A percentile compares a stretch with the other conserved stretches of the same genome.
phyloP scores from a whole-genome alignment of 2,797 vertebrate genomes.

The Cossypha polioptera region DNA sequence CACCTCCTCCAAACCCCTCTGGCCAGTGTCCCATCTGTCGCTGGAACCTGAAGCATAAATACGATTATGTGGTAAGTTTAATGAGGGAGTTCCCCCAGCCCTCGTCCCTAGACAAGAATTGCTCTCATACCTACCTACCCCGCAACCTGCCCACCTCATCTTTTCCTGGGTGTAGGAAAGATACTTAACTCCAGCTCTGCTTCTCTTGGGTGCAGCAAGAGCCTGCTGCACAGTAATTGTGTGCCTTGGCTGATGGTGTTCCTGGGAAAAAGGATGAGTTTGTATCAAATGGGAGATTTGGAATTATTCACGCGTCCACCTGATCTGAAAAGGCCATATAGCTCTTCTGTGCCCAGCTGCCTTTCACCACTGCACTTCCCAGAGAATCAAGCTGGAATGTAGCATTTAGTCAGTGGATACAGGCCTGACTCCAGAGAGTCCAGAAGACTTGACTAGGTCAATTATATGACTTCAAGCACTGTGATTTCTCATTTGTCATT shows the following conservation, averaged over 20 bases:
- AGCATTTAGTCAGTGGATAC: not conserved
- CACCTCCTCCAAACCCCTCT: slow-evolving; percentile 86
- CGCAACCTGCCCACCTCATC: fast-evolving
- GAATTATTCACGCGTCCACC: not conserved
- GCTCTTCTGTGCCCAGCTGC: not conserved
- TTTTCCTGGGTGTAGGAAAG: not conserved
- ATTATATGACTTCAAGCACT: not conserved
- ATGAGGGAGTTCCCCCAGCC: not conserved
- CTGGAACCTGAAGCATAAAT: slow-evolving; percentile 96
- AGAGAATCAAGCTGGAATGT: not conserved
- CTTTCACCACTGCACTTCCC: not conserved
- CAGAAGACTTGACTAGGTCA: not conserved
- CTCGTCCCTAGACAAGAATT: not conserved
- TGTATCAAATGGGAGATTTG: not conserved
- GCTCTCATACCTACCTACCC: not conserved
- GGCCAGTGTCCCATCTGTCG: slow-evolving; percentile 94
- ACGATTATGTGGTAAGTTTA: slow-evolving; percentile 87
- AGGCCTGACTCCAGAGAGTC: not conserved
- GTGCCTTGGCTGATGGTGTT: not conserved
- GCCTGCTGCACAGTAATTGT: not conserved
- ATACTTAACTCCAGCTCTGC: not conserved
- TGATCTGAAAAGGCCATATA: not conserved
- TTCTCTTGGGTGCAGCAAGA: not conserved
- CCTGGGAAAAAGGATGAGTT: not conserved
- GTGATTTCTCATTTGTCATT: not conserved